A percentile compares a stretch with the other conserved stretches of the same genome.
These are phyloP conservation scores for Stenopsyche tienmushanensis DNA, from an alignment of 1,140 invertebrate species.

Conservation along the genomic window DNA sequence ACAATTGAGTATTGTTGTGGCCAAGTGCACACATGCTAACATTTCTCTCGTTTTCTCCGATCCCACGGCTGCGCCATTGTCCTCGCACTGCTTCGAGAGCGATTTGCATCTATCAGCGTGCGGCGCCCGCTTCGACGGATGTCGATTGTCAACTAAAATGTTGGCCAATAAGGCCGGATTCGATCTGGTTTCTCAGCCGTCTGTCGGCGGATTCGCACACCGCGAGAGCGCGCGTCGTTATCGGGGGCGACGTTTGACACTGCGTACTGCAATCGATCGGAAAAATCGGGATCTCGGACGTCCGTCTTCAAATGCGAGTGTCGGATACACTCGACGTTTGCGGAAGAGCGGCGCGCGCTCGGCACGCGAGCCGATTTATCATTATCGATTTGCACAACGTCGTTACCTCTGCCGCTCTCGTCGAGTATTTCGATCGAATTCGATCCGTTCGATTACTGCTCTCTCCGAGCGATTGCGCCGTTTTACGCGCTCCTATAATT, in stretches of 20 bases:
- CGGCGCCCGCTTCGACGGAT: background rate
- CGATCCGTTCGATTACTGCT: too few species aligned
- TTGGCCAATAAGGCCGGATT: background rate
- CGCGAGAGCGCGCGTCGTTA: background rate
- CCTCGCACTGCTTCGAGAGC: constrained; percentile 2
- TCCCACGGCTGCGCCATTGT: background rate
- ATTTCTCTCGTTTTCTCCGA: background rate
- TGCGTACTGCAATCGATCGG: too few species aligned
- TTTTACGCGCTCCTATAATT: too few species aligned
- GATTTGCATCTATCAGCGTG: background rate
- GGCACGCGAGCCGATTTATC: too few species aligned
- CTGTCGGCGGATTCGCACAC: background rate
- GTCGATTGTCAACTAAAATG: background rate
- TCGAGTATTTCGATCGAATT: too few species aligned
- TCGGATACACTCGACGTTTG: background rate
- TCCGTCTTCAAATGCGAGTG: too few species aligned
- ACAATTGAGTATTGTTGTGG: constrained; percentile 8
- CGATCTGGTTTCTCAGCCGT: background rate
- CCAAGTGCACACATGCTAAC: constrained; percentile 4
- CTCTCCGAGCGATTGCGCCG: too few species aligned
- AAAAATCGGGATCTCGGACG: too few species aligned
- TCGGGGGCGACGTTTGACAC: too few species aligned
- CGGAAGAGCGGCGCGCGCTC: too few species aligned
- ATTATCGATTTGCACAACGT: too few species aligned
- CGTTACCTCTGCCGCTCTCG: too few species aligned